Conservation (phyloP, 2,888 invertebrate genomes). For the Dynastes maya region DNA sequence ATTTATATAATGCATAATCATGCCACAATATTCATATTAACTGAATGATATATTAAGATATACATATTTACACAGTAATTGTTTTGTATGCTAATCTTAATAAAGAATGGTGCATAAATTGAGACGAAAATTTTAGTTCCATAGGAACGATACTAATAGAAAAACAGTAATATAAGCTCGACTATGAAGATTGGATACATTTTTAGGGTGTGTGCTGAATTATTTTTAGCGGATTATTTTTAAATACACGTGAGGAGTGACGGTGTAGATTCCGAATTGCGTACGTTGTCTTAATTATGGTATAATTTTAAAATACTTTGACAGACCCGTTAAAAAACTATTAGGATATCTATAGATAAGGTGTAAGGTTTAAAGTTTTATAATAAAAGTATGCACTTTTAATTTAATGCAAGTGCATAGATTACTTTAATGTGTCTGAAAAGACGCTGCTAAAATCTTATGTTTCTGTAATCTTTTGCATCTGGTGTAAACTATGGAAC, state of each 20-base stretch:
- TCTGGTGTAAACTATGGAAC: no score
- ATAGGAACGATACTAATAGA: no score
- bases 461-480: no score
- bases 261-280: constrained; percentile 17
- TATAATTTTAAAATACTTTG: neutral
- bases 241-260: constrained; percentile 29
- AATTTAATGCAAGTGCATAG: no score
- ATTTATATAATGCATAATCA: neutral
- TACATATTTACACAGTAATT: neutral
- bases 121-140: no score
- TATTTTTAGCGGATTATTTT: constrained; percentile 39
- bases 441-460: no score
- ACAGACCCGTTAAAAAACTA: neutral
- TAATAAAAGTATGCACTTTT: no score
- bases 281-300: constrained; percentile 31
- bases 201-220: constrained; percentile 38
- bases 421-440: no score
- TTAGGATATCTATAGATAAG: no score
- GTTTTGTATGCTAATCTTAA: neutral
- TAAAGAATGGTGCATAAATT: neutral
- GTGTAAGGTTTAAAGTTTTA: no score
- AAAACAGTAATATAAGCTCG: neutral
- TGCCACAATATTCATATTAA: neutral
- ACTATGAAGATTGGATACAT: constrained; percentile 11
- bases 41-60: neutral